Evolutionary conservation across 37 sponge, comb jelly and placozoan genomes (phyloP).

Genomic region (Crambe crambe): DNA sequence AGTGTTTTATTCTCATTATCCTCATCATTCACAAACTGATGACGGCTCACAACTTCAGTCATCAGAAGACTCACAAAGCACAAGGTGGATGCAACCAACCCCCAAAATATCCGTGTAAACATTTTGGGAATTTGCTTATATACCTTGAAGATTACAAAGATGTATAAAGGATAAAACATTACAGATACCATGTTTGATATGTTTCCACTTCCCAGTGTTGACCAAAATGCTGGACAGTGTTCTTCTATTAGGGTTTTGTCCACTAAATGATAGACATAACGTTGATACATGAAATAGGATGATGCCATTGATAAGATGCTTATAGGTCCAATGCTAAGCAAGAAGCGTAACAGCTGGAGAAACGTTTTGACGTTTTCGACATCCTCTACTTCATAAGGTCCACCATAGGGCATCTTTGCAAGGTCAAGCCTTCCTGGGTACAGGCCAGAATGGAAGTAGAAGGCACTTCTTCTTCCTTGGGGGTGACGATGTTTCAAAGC

Average conservation of each 20-base stretch:
- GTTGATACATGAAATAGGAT: neutral
- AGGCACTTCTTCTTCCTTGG: neutral
- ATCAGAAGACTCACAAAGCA: neutral
- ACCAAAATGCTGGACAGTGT: neutral
- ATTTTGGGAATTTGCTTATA: neutral
- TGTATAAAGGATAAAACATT: neutral
- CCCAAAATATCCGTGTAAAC: neutral
- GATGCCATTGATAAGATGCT: neutral
- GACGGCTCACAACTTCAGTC: neutral
- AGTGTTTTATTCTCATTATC: neutral
- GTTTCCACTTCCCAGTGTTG: neutral
- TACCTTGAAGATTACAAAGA: neutral
- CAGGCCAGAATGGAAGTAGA: neutral
- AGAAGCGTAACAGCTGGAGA: neutral
- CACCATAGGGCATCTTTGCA: neutral
- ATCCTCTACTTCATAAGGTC: neutral
- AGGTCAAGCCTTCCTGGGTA: neutral
- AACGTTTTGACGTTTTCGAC: neutral
- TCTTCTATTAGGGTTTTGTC: neutral
- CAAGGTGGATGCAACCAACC: neutral
- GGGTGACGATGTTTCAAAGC: neutral
- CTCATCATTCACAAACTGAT: neutral
- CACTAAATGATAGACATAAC: neutral
- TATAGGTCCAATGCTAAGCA: neutral
- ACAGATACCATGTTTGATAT: neutral